Conservation (phyloP, 2,888 invertebrate genomes). For the Drosophila stalkeri region DNA sequence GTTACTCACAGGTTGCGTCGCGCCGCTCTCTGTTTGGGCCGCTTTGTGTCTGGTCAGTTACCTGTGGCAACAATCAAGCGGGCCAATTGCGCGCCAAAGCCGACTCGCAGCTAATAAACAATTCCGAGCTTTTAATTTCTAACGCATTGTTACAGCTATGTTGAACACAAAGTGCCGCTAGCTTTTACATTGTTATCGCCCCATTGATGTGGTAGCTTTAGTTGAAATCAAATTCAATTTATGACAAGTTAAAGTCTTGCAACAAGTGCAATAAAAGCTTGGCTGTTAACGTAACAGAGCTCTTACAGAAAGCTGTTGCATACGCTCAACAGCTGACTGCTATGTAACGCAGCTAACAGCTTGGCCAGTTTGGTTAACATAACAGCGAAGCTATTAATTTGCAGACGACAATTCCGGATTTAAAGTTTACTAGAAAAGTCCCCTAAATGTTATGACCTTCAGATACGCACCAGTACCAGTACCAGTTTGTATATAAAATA, state of each 20-base stretch:
- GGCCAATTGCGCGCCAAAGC: conserved; percentile 63
- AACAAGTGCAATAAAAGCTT: conserved; percentile 29
- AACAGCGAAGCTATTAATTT: background rate
- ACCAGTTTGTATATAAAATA: background rate
- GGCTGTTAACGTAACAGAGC: conserved; percentile 24
- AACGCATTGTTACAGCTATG: conserved; percentile 15
- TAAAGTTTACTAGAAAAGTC: conserved; percentile 11
- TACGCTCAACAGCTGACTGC: conserved; percentile 33
- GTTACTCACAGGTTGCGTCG: conserved; percentile 24
- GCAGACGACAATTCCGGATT: conserved; percentile 23
- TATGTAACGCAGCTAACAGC: background rate
- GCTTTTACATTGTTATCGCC: conserved; percentile 45
- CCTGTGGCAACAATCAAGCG: conserved; percentile 83
- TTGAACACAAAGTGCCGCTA: conserved; percentile 48
- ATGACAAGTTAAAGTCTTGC: conserved; percentile 18
- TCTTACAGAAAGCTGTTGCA: conserved; percentile 9
- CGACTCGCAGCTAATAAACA: conserved; percentile 56
- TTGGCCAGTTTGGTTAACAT: background rate
- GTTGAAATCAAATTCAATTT: conserved; percentile 5
- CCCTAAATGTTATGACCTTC: conserved; percentile 24
- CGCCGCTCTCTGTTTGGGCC: conserved; percentile 81
- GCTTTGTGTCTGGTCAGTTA: conserved; percentile 83
- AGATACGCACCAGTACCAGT: background rate
- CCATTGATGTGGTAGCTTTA: conserved; percentile 32
- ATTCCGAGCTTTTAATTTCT: conserved; percentile 52